Percentiles rank a stretch among this genome's conserved stretches.
Evolutionary conservation across 1,140 invertebrate species (phyloP).

Genomic region (Lasaia peninsularis): DNA sequence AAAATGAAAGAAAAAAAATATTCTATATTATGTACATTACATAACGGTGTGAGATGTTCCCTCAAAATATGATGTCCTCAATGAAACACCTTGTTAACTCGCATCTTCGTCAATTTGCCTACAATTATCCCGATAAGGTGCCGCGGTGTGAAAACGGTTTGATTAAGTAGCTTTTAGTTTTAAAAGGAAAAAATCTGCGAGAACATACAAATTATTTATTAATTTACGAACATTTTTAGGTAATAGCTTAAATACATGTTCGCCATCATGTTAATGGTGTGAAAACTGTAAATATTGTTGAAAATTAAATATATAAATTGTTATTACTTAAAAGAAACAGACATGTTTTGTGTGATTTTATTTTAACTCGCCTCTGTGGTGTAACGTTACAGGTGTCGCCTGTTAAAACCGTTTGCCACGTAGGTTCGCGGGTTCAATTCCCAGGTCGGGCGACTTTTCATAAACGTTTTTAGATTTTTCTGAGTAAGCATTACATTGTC

Average conservation of each 20-base stretch:
- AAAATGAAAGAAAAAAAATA: too few species aligned
- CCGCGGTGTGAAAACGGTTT: conserved; percentile 33
- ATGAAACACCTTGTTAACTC: conserved; percentile 40
- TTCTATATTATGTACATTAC: conserved; percentile 19
- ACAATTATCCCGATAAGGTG: conserved; percentile 54
- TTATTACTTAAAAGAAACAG: too few species aligned
- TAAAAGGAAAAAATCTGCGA: background rate
- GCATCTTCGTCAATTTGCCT: conserved; percentile 54
- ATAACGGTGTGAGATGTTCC: conserved; percentile 34
- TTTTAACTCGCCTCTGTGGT: too few species aligned
- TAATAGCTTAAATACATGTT: conserved; percentile 13
- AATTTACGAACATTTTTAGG: conserved; percentile 27
- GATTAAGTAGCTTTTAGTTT: conserved; percentile 35
- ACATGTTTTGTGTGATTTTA: too few species aligned
- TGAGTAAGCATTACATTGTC: too few species aligned
- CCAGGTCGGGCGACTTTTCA: too few species aligned
- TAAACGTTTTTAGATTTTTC: too few species aligned
- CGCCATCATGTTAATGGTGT: background rate
- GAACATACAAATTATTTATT: conserved; percentile 4
- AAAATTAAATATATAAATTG: background rate
- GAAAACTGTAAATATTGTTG: background rate
- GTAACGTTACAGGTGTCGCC: too few species aligned
- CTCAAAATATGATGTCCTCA: conserved; percentile 26
- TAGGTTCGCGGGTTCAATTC: too few species aligned
- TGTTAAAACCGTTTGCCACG: too few species aligned